phyloP scores from a whole-genome alignment of 2,888 invertebrate genomes.

The Tanypteryx hageni region DNA sequence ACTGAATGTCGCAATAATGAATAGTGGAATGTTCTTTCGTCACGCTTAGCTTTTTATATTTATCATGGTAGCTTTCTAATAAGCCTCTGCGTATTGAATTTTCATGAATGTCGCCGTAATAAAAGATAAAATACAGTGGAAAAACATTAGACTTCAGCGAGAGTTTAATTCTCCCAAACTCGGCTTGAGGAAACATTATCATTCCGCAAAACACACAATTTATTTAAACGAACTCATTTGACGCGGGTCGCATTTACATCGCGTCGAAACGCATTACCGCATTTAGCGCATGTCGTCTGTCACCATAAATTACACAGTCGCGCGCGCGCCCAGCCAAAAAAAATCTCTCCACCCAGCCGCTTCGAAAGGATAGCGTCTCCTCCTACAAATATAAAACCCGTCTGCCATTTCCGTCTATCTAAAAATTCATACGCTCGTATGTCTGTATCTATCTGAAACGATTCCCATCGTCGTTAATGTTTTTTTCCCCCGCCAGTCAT shows the following conservation, averaged over 20 bases:
- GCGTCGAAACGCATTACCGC: conserved; percentile 1
- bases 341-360: not conserved
- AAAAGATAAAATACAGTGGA: not conserved
- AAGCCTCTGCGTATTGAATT: no score
- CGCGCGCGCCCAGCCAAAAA: not conserved
- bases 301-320: not conserved
- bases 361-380: no score
- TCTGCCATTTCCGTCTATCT: not conserved
- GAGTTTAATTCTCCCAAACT: not conserved
- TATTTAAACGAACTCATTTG: conserved; percentile 14
- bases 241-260: not conserved
- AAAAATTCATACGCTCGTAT: not conserved
- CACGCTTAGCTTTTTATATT: not conserved
- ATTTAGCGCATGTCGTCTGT: not conserved
- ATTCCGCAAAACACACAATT: conserved; percentile 14
- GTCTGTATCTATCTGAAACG: not conserved
- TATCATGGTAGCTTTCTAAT: not conserved
- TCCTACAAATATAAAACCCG: no score
- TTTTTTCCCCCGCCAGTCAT: not conserved
- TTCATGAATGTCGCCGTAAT: not conserved
- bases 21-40: not conserved
- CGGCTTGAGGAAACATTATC: conserved; percentile 32
- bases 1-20: no score
- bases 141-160: not conserved
- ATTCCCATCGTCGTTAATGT: not conserved